A percentile compares a stretch with the other conserved stretches of the same genome.
Conservation (phyloP, 1,140 invertebrate species). For the Diachasma alloeum region DNA sequence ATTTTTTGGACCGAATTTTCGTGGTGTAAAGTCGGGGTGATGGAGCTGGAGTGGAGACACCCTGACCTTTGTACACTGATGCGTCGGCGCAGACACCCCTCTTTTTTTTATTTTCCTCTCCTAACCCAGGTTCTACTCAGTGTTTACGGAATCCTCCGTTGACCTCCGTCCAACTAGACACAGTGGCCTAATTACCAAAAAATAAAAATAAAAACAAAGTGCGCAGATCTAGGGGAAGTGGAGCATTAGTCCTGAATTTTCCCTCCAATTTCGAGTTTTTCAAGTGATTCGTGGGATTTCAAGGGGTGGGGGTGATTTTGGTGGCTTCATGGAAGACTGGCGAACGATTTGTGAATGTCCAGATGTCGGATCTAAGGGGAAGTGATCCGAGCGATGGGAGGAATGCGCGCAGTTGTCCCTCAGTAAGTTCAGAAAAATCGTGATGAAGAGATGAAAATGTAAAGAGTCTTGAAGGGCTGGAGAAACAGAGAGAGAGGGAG, state of each 20-base stretch:
- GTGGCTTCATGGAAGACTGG: slow-evolving; percentile 36
- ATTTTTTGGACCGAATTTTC: neutral
- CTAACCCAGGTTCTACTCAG: slow-evolving; percentile 20
- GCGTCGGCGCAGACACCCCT: slow-evolving; percentile 38
- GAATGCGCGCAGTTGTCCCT: slow-evolving; percentile 50
- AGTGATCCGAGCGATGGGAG: slow-evolving; percentile 31
- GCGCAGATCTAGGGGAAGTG: neutral
- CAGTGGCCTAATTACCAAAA: slow-evolving; percentile 5
- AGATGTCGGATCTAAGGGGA: slow-evolving; percentile 31
- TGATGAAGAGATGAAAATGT: too few species aligned
- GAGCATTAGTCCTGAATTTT: neutral
- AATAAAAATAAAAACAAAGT: slow-evolving; percentile 4
- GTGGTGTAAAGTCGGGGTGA: neutral
- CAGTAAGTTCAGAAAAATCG: slow-evolving; percentile 34
- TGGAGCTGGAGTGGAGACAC: neutral
- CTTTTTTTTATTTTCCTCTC: neutral
- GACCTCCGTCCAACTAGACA: neutral
- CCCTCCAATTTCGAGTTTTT: neutral
- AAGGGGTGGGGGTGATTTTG: neutral
- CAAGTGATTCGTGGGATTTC: neutral
- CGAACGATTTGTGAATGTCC: slow-evolving; percentile 10
- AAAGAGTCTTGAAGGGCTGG: too few species aligned
- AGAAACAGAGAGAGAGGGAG: too few species aligned
- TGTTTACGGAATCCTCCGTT: slow-evolving; percentile 28
- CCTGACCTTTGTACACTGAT: slow-evolving; percentile 36